These are phyloP conservation scores for Steromphala cineraria DNA, from an alignment of 2,888 invertebrate species.

Conservation along the genomic window DNA sequence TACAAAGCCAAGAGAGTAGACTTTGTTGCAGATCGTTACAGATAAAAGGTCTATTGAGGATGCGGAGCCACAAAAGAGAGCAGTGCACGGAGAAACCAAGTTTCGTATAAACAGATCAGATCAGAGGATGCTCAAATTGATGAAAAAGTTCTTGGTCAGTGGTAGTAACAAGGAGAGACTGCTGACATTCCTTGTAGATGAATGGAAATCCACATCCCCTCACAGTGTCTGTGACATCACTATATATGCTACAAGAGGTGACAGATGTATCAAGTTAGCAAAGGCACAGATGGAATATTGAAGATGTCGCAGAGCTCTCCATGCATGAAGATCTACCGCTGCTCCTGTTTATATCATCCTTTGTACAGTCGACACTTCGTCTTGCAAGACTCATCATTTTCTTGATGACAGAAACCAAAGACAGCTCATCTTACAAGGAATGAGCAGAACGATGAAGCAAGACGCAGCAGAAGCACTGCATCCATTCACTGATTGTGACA, in stretches of 20 bases:
- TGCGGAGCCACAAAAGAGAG: background rate
- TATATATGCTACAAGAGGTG: background rate
- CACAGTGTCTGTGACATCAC: background rate
- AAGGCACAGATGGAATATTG: background rate
- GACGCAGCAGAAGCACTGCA: too few relatives aligned
- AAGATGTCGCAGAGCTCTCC: too few relatives aligned
- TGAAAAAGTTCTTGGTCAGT: conserved; percentile 1
- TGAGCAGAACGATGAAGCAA: too few relatives aligned
- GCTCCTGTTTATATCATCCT: background rate
- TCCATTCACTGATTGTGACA: too few relatives aligned
- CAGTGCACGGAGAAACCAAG: background rate
- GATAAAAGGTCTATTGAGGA: background rate
- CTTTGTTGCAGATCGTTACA: conserved; percentile 18
- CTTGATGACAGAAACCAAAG: too few relatives aligned
- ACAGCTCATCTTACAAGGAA: too few relatives aligned
- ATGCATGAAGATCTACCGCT: too few relatives aligned
- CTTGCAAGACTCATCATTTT: background rate
- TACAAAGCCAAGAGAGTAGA: background rate
- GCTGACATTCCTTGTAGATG: background rate
- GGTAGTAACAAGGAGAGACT: conserved; percentile 12
- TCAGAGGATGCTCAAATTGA: conserved; percentile 6
- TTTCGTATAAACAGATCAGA: conserved; percentile 16
- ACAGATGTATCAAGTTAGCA: background rate
- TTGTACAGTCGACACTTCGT: conserved; percentile 12
- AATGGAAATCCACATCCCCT: background rate